phyloP scores from a whole-genome alignment of 2,113 vertebrate genomes.

The Neogale vison region DNA sequence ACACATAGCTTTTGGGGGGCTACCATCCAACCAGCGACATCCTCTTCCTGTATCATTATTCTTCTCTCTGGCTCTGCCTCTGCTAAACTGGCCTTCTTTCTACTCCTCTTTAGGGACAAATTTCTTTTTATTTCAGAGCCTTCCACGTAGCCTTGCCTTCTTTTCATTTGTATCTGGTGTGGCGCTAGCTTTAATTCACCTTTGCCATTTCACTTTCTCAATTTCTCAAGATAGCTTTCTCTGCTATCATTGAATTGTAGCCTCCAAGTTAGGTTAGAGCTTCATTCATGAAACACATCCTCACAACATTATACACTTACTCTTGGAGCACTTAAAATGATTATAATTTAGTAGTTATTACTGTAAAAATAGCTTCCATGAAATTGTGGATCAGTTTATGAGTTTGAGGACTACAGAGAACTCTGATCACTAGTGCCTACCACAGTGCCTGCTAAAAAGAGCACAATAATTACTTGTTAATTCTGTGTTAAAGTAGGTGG shows the following conservation, averaged over 20 bases:
- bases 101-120: background rate
- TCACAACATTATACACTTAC: background rate
- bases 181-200: background rate
- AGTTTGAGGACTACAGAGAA: background rate
- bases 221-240: background rate
- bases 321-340: background rate
- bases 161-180: background rate
- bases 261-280: background rate
- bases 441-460: background rate
- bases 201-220: background rate
- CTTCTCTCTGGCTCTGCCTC: background rate
- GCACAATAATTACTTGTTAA: background rate
- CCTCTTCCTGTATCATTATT: background rate
- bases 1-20: background rate
- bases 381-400: background rate
- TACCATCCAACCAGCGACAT: background rate
- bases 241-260: background rate
- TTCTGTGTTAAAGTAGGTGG: background rate
- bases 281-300: background rate
- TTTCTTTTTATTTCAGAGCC: background rate
- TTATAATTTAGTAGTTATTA: background rate
- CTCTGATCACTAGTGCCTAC: background rate
- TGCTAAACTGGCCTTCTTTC: background rate
- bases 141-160: background rate
- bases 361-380: background rate